Evolutionary conservation across 2,113 vertebrate species (phyloP).

Genomic region (Channa maculata): DNA sequence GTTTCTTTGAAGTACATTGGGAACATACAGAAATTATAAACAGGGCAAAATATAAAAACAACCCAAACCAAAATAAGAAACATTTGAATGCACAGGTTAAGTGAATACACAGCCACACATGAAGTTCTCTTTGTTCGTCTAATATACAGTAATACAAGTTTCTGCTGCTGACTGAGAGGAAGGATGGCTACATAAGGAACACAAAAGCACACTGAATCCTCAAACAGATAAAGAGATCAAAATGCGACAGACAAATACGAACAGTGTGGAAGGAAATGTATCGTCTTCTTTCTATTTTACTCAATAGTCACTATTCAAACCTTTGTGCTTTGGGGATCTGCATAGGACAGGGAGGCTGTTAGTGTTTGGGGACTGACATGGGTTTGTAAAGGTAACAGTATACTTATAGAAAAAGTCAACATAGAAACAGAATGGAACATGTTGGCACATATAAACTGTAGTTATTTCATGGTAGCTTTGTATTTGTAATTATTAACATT

Average conservation of each 20-base stretch:
- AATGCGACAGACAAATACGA: slow-evolving; percentile 44
- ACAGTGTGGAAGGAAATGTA: slow-evolving; percentile 43
- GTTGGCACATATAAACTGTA: neutral
- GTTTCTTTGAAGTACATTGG: slow-evolving; percentile 82
- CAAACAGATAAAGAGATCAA: slow-evolving; percentile 43
- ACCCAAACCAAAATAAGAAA: slow-evolving; percentile 63
- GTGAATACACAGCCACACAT: slow-evolving; percentile 79
- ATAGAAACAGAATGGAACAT: neutral
- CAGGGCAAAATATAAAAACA: slow-evolving; percentile 56
- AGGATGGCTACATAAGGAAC: slow-evolving; percentile 67
- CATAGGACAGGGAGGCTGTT: slow-evolving; percentile 58
- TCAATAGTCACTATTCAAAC: slow-evolving; percentile 52
- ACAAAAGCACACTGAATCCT: slow-evolving; percentile 75
- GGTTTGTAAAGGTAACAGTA: slow-evolving; percentile 48
- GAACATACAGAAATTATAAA: slow-evolving; percentile 76
- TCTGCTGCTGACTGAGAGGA: slow-evolving; percentile 67
- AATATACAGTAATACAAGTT: slow-evolving; percentile 73
- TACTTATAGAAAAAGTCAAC: slow-evolving; percentile 25
- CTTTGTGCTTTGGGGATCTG: slow-evolving; percentile 74
- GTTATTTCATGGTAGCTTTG: neutral
- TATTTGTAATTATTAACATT: slow-evolving; percentile 1
- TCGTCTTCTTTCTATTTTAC: slow-evolving; percentile 47
- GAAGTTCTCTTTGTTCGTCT: slow-evolving; percentile 63
- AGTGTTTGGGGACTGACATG: slow-evolving; percentile 7
- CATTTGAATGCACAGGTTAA: slow-evolving; percentile 71